Evolutionary conservation across 64 coral and sea anemone genomes (phyloP).

Genomic region (Montipora efflorescens): DNA sequence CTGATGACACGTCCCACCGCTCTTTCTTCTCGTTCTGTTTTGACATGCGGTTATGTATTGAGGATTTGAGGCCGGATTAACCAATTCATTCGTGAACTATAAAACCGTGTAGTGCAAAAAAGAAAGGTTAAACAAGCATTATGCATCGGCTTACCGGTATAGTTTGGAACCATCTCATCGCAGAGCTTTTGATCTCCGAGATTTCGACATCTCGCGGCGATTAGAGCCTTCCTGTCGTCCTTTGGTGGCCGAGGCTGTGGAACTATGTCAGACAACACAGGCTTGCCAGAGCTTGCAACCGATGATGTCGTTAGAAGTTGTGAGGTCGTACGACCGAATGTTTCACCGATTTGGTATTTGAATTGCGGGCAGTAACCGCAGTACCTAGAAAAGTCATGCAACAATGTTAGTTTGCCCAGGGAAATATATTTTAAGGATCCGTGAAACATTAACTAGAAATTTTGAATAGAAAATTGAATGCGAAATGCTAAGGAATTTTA

Average conservation of each 20-base stretch:
- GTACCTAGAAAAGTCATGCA: slow-evolving; percentile 74
- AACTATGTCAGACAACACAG: slow-evolving; percentile 79
- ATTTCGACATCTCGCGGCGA: slow-evolving; percentile 71
- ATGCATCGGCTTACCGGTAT: slow-evolving; percentile 77
- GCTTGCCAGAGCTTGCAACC: slow-evolving; percentile 84
- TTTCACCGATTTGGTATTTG: slow-evolving; percentile 99
- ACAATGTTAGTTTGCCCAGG: neutral
- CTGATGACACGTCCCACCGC: neutral
- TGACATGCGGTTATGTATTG: slow-evolving; percentile 9
- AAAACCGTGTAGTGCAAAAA: neutral
- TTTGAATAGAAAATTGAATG: neutral
- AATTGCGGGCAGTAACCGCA: slow-evolving; percentile 98
- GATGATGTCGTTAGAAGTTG: slow-evolving; percentile 72
- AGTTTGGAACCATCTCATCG: slow-evolving; percentile 96
- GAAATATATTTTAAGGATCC: neutral
- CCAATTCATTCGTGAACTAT: slow-evolving; percentile 2
- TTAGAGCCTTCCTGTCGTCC: slow-evolving; percentile 70
- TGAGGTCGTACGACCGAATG: slow-evolving; percentile 90
- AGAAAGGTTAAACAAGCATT: neutral
- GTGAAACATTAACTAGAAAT: too few relatives aligned
- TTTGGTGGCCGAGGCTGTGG: slow-evolving; percentile 66
- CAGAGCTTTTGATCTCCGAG: slow-evolving; percentile 95
- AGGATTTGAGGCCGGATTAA: slow-evolving; percentile 26
- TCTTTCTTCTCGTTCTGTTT: neutral
- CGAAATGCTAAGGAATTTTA: neutral